Base-by-base conservation (phyloP, 2,113 vertebrate species). In the Halcyon malimbica region DNA sequence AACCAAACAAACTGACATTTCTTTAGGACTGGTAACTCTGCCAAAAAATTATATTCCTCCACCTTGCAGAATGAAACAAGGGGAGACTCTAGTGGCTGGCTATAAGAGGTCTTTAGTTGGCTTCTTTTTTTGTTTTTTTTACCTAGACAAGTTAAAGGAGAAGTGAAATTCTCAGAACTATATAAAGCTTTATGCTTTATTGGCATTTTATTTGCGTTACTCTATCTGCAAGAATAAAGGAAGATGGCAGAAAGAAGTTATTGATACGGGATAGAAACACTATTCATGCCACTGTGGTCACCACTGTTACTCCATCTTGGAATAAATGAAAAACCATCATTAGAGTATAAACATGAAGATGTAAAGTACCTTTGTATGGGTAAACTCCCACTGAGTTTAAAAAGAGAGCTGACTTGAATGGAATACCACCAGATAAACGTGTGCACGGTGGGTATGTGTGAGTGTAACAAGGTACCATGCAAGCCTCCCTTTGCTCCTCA, bases 41-140 rank as follows among this genome's bases (percentile, higher is more conserved):
- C 8, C 54, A 82, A 78, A 92, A 87, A 74, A 44, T 54, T 31
- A 21, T 5, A 71, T 50, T 85, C 37, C 74, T 89, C 87, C 76
- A 83, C 54, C 77, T 95, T 12, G 62, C 18, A 44, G 63, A 94
- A 87, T 65, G 81, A 95, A 96, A 74, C 21, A 86, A 91, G 8
- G 46, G 24, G 26, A 76, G 25, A 67, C 51, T 78, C 90, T 78
- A 80, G 33, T 29, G 26, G 5, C 28, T 86, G 59, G 48, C 11
- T 83, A 92, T 91, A 53, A 73, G 59, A 73, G 42, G 56, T 28
- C 5, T 25, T 25, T 51, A 67, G 9, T 0, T n/a, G 33, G 18
- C 28, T 62, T 16, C 8, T 69, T 33, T 35, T 31, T n/a, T 28
- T 13, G 54, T 48, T 24, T 15, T 37, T 76, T 60, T 59, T 9